Evolutionary conservation across 2,888 invertebrate genomes (phyloP).

Genomic region (Diachrysia chrysitis): DNA sequence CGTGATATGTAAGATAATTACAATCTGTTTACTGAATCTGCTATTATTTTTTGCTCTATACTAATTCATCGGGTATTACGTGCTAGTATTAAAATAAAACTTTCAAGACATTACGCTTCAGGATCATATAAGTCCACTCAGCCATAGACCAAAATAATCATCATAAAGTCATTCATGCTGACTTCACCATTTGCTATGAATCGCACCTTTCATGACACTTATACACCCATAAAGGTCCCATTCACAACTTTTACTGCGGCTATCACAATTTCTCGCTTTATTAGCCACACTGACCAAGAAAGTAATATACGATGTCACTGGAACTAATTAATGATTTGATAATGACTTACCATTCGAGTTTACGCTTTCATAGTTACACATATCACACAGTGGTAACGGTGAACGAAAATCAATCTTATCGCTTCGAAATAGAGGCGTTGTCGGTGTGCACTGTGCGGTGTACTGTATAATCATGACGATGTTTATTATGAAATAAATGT

Average conservation of each 20-base stretch:
- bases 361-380: slow-evolving; percentile 70
- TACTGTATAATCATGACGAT: background rate
- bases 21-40: too few species aligned
- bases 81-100: too few species aligned
- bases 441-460: background rate
- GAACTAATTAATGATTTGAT: slow-evolving; percentile 67
- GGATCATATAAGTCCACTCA: too few species aligned
- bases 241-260: slow-evolving; percentile 17
- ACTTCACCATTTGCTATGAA: slow-evolving; percentile 14
- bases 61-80: too few species aligned
- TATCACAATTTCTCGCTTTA: slow-evolving; percentile 36
- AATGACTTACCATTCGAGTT: slow-evolving; percentile 68
- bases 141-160: background rate
- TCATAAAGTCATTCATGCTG: slow-evolving; percentile 11
- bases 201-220: slow-evolving; percentile 19
- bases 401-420: background rate
- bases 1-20: too few species aligned
- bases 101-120: too few species aligned
- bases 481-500: slow-evolving; percentile 15
- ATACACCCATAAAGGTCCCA: slow-evolving; percentile 9
- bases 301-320: slow-evolving; percentile 66
- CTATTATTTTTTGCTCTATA: background rate
- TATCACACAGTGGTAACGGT: background rate
- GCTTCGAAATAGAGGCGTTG: background rate
- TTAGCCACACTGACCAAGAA: slow-evolving; percentile 43